These are phyloP conservation scores for Oreohelix idahoensis DNA, from an alignment of 1,140 invertebrate genomes.

Conservation along the genomic window DNA sequence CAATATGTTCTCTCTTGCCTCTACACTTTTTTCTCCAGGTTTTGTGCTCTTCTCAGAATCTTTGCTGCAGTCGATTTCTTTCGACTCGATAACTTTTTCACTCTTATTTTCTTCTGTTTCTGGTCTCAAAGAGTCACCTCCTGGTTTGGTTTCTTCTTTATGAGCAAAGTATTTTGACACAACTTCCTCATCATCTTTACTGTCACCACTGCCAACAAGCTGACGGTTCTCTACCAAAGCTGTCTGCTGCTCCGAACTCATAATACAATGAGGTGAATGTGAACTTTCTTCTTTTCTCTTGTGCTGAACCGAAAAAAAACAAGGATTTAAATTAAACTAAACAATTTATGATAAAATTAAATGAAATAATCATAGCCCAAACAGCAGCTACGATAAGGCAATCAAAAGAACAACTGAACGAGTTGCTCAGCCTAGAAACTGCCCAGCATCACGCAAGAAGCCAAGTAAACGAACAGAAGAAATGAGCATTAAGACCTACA, in stretches of 20 bases:
- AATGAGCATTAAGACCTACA: no score
- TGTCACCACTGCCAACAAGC: not conserved
- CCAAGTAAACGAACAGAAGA: no score
- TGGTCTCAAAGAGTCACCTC: not conserved
- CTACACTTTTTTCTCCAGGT: not conserved
- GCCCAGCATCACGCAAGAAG: no score
- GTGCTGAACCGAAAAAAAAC: not conserved
- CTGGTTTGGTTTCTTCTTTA: no score
- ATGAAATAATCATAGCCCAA: not conserved
- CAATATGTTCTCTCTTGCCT: not conserved
- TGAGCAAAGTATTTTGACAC: not conserved
- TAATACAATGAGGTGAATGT: not conserved
- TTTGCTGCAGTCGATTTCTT: not conserved
- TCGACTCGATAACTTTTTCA: not conserved
- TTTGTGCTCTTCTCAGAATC: not conserved
- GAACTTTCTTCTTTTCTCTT: not conserved
- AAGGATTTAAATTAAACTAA: not conserved
- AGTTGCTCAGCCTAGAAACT: no score
- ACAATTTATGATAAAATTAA: not conserved
- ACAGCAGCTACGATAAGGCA: no score
- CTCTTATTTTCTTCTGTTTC: not conserved
- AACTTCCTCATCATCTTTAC: constrained; percentile 1
- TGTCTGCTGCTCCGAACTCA: not conserved
- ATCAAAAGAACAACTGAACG: no score
- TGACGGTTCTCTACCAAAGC: not conserved